Evolutionary conservation across 2,888 invertebrate genomes (phyloP).

Genomic region (Megaustenia siamemsis): DNA sequence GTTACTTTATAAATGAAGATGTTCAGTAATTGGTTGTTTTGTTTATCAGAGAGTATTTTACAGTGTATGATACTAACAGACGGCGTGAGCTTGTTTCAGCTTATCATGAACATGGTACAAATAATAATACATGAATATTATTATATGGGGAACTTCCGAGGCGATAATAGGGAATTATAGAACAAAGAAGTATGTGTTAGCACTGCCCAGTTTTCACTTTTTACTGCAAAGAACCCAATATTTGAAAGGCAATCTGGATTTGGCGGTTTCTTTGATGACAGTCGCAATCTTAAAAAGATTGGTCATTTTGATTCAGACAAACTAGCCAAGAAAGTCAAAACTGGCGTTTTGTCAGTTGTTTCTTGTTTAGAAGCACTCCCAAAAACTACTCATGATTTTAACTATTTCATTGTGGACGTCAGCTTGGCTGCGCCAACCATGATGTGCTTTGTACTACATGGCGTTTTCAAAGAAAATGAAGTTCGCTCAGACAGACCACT

Average conservation of each 20-base stretch:
- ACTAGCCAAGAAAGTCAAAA: conserved; percentile 84
- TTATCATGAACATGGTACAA: conserved; percentile 88
- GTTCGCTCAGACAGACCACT: conserved; percentile 84
- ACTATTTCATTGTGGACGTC: conserved; percentile 93
- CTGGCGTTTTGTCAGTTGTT: conserved; percentile 89
- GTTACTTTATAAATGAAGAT: conserved; percentile 84
- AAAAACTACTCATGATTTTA: conserved; percentile 90
- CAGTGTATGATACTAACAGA: conserved; percentile 87
- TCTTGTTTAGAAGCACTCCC: conserved; percentile 91
- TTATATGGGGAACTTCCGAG: no score
- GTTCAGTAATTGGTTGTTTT: conserved; percentile 87
- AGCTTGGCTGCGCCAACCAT: conserved; percentile 83
- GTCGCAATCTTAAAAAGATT: conserved; percentile 49
- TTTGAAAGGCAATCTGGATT: conserved; percentile 55
- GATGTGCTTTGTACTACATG: conserved; percentile 45
- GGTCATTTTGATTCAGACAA: conserved; percentile 51
- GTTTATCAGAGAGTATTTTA: conserved; percentile 91
- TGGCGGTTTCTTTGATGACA: conserved; percentile 38
- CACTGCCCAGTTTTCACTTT: conserved; percentile 89
- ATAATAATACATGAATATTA: no score
- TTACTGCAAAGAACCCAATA: conserved; percentile 79
- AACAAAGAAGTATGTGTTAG: no score
- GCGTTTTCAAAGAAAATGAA: conserved; percentile 56
- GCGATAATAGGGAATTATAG: no score
- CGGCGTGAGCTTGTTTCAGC: conserved; percentile 90